A percentile compares a stretch with the other conserved stretches of the same genome.
These are phyloP conservation scores for Cyclophora punctaria DNA, from an alignment of 2,888 invertebrate genomes.

Conservation along the genomic window DNA sequence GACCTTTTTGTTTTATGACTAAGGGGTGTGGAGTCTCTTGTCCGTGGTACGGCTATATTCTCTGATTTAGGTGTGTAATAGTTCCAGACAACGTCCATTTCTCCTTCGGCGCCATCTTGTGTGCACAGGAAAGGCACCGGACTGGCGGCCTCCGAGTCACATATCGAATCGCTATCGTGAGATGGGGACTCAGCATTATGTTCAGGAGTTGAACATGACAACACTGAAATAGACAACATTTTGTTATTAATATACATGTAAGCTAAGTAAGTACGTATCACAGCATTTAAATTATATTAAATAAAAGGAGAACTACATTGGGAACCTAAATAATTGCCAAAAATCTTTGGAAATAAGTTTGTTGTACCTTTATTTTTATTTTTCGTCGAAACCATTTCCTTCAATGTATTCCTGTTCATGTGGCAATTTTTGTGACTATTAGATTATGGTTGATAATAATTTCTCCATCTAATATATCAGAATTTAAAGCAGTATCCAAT, in stretches of 20 bases:
- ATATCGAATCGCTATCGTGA: conserved; percentile 59
- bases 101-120: conserved; percentile 67
- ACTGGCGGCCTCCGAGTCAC: conserved; percentile 59
- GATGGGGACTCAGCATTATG: conserved; percentile 53
- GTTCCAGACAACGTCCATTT: conserved; percentile 69
- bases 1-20: conserved; percentile 48
- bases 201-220: conserved; percentile 62
- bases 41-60: conserved; percentile 28
- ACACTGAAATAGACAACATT: conserved; percentile 36
- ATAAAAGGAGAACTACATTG: too few relatives aligned
- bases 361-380: conserved; percentile 41
- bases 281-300: neutral
- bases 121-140: conserved; percentile 68
- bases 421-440: neutral
- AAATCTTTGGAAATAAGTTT: too few relatives aligned
- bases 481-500: too few relatives aligned
- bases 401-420: conserved; percentile 17
- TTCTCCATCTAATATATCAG: too few relatives aligned
- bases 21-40: conserved; percentile 56
- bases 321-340: too few relatives aligned
- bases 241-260: neutral
- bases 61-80: conserved; percentile 67
- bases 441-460: too few relatives aligned
- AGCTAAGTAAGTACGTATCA: neutral
- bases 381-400: conserved; percentile 52